Evolutionary conservation across 2,797 vertebrate species (phyloP), one percentile per base, ranked within the genome.

Genomic region (Acrossocheilus fasciatus): DNA sequence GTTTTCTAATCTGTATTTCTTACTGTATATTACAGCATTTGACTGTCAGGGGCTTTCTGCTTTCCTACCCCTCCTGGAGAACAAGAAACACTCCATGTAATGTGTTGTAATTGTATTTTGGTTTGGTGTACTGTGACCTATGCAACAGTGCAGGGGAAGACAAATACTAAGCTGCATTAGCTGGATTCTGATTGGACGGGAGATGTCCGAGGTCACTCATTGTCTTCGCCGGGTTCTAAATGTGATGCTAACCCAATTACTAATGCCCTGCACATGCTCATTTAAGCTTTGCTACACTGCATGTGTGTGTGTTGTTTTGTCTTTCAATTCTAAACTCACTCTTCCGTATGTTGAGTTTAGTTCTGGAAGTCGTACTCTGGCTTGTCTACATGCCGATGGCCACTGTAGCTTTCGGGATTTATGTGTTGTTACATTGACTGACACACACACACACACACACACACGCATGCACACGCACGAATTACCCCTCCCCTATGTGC

Each of bases 371-470:
- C 81, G 52, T 89, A 76, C 82, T 59, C 26, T 75, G 17, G 45
- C 30, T 0, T 79, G 77, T 86, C 81, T 89, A 50, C 79, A 79
- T 85, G 84, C 84, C 87, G 78, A 89, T 87, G 86, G 20, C 84
- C 79, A 86, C 86, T 83, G 88, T 91, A 87, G 86, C 78, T 90
- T 64, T 82, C 50, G 87, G 86, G 90, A 91, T 91, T 91, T 91
- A 88, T 91, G 82, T 72, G 74, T 81, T 86, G 82, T 47, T 69
- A 78, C 83, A 23, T 34, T 34, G 23, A n/a, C 39, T 30, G 30
- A 11, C 15, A 52, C 11, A 41, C 50, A 47, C 47, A 34, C 83
- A 9, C 83, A 9, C 50, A 17, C 43, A 39, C 54, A 64, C 26
- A 6, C 26, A 64, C 84, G 15, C 52, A 43, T 23, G 30, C 18